Evolutionary conservation across 1,140 invertebrate genomes (phyloP).

Genomic region (Andrena cerasifolii): DNA sequence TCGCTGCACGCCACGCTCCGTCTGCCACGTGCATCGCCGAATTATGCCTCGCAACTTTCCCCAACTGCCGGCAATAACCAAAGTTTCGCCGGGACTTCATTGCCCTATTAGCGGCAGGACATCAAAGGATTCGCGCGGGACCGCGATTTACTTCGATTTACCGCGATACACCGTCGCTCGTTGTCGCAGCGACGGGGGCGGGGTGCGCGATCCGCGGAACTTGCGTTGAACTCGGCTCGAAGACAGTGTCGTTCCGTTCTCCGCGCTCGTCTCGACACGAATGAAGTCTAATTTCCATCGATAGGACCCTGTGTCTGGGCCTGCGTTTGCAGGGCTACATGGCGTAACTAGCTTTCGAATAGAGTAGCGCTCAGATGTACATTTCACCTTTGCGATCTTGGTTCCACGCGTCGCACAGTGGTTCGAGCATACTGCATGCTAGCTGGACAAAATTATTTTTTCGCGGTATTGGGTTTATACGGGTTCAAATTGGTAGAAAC

Average conservation of each 20-base stretch:
- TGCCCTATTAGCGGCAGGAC: slow-evolving; percentile 38
- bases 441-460: too few species aligned
- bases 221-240: slow-evolving; percentile 12
- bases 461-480: too few species aligned
- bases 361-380: not conserved
- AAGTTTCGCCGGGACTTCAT: slow-evolving; percentile 35
- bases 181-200: not conserved
- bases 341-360: not conserved
- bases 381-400: too few species aligned
- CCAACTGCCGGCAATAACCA: slow-evolving; percentile 19
- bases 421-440: too few species aligned
- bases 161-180: not conserved
- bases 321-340: not conserved
- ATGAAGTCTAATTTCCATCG: slow-evolving; percentile 6
- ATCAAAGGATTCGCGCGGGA: slow-evolving; percentile 40
- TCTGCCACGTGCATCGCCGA: not conserved
- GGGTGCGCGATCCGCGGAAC: slow-evolving; percentile 25
- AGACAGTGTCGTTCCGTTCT: not conserved
- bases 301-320: not conserved
- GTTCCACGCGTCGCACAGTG: too few species aligned
- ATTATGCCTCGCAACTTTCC: slow-evolving; percentile 42
- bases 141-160: slow-evolving; percentile 46
- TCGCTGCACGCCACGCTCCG: not conserved
- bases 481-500: too few species aligned
- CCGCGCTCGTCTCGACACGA: not conserved